Conservation (phyloP, 1,140 invertebrate species). For the Acromyrmex charruanus region DNA sequence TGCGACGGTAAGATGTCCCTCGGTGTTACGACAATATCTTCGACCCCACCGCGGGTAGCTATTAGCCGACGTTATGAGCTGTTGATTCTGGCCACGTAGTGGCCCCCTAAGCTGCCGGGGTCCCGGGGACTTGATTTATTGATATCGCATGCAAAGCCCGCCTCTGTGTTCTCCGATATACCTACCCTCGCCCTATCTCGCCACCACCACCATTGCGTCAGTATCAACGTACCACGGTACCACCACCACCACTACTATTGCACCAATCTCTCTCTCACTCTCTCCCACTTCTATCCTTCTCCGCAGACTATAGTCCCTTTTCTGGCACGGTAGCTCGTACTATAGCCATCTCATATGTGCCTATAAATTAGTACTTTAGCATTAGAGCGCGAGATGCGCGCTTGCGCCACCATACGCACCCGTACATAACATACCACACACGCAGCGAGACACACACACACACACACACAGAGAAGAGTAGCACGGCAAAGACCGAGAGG, state of each 20-base stretch:
- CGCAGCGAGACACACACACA: slow-evolving; percentile 8
- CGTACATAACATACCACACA: slow-evolving; percentile 33
- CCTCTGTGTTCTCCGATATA: slow-evolving; percentile 80
- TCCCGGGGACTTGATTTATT: slow-evolving; percentile 86
- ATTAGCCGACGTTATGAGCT: slow-evolving; percentile 87
- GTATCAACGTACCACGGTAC: background rate
- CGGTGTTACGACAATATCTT: slow-evolving; percentile 85
- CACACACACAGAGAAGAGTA: slow-evolving; percentile 22
- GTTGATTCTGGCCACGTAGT: slow-evolving; percentile 87
- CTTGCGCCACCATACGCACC: slow-evolving; percentile 66
- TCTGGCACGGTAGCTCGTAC: slow-evolving; percentile 73
- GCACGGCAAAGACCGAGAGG: slow-evolving; percentile 66
- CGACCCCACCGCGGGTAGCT: slow-evolving; percentile 83
- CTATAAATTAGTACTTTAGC: slow-evolving; percentile 84
- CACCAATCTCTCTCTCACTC: slow-evolving; percentile 17
- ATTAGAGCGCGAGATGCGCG: slow-evolving; percentile 78
- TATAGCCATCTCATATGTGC: slow-evolving; percentile 82
- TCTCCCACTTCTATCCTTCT: slow-evolving; percentile 24
- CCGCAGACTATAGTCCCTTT: slow-evolving; percentile 78
- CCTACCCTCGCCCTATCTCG: slow-evolving; percentile 69
- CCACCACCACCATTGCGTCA: slow-evolving; percentile 48
- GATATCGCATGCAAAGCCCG: slow-evolving; percentile 87
- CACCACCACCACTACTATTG: background rate
- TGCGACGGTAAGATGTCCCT: slow-evolving; percentile 84
- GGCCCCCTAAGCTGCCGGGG: slow-evolving; percentile 84